phyloP scores from a whole-genome alignment of 2,797 vertebrate species.

The Thamnophis elegans region DNA sequence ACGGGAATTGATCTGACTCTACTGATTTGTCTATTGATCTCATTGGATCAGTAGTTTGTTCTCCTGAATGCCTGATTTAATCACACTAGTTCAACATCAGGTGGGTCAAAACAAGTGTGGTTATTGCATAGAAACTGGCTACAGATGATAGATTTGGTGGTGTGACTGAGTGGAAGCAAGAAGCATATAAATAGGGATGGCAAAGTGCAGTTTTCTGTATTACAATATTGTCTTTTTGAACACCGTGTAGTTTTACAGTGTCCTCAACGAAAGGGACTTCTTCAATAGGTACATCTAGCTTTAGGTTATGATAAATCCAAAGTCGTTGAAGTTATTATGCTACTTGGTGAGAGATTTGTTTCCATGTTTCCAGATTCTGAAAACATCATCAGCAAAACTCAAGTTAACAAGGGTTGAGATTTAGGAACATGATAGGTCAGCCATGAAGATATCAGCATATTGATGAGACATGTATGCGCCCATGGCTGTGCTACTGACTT shows the following conservation, averaged over 20 bases:
- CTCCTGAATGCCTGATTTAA: background rate
- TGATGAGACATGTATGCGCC: background rate
- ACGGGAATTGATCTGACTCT: background rate
- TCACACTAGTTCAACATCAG: background rate
- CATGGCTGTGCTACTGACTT: background rate
- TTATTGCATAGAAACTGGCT: background rate
- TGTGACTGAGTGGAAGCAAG: background rate
- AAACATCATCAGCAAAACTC: background rate
- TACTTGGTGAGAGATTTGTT: background rate
- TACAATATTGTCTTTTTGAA: background rate
- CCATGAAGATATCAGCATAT: background rate
- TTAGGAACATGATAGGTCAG: background rate
- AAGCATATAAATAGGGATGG: background rate
- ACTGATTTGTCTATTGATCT: background rate
- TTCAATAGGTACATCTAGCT: background rate
- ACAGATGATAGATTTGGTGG: background rate
- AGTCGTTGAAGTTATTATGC: background rate
- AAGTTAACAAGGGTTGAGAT: background rate
- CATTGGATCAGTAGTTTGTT: background rate
- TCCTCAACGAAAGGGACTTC: background rate
- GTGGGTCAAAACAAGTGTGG: background rate
- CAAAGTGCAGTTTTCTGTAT: background rate
- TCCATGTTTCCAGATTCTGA: background rate
- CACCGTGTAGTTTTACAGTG: background rate
- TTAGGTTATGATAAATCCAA: background rate